Base-by-base conservation (phyloP, 2,797 vertebrate genomes). In the Halcyon leucocephala region DNA sequence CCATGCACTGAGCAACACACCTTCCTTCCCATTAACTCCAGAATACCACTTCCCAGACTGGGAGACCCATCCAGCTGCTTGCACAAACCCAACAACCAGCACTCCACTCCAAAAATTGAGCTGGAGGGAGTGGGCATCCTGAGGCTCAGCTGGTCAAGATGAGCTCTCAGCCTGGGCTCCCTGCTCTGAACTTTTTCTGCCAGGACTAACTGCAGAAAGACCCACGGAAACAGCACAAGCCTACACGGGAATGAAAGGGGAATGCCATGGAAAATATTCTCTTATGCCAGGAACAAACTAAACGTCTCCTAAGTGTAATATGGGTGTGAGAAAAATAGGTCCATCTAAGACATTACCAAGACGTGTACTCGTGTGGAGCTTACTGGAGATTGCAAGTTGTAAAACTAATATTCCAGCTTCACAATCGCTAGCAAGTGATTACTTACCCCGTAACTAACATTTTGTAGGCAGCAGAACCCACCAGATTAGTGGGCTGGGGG, bases 1-100 rank as follows among this genome's bases (percentile, higher is more conserved):
- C 28, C 20, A 12, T 2, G 5, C 52, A 5, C 0, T 41, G 33
- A 84, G 31, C 9, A 35, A 28, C 0, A 1, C 6, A 4, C 18
- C 60, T 87, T 73, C 60, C 33, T 62, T 72, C 62, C 54, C 13
- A 44, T 73, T 55, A 49, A 44, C 10, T 28, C 12, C 54, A 18
- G 12, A 70, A 17, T 4, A 26, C 1, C 49, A 8, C 51, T 61
- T 64, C 60, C 26, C 65, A 74, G 42, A 35, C 9, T 42, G 33
- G 37, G 41, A 77, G 46, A 57, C 39, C 35, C 49, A 60, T 15
- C 10, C 11, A 8, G 52, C 41, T 57, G 41, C 20, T 29, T 28
- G 29, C 51, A 66, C 26, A 28, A 61, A 31, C 20, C 51, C 25
- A 55, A 67, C 26, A n/a, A n/a, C 46, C 37, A 46, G 39, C 13